These are phyloP conservation scores for Mormyrus proboscirostris DNA, from an alignment of 2,797 vertebrate species.

Conservation along the genomic window DNA sequence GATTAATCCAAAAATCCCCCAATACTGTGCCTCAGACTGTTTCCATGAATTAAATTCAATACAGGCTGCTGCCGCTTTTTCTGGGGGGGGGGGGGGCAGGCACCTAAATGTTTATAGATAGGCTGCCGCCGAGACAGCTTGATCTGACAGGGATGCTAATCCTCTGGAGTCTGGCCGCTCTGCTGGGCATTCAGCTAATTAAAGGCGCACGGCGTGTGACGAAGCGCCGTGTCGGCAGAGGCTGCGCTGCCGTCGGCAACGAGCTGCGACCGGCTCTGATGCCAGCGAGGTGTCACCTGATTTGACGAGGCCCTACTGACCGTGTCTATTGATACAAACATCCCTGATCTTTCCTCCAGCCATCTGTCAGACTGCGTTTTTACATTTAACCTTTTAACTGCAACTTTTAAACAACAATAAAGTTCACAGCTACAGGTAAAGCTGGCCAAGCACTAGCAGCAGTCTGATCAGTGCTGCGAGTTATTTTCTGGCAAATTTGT, in stretches of 20 bases:
- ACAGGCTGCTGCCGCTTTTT: not conserved
- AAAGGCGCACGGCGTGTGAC: not conserved
- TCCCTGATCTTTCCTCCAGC: not conserved
- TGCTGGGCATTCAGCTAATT: not conserved
- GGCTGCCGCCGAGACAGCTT: not conserved
- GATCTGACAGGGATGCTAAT: constrained; percentile 1
- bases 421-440: not conserved
- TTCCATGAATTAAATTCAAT: not conserved
- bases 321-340: not conserved
- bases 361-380: not conserved
- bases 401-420: not conserved
- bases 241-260: not conserved
- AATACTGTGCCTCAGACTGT: not conserved
- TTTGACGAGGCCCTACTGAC: not conserved
- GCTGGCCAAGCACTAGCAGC: not conserved
- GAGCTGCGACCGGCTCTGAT: not conserved
- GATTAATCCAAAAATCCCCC: not conserved
- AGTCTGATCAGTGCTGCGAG: constrained; percentile 33
- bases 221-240: too few relatives aligned
- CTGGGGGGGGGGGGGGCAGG: not conserved
- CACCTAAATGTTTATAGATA: not conserved
- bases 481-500: constrained; percentile 32
- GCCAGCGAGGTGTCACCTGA: not conserved
- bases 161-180: constrained; percentile 6
- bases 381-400: not conserved